Evolutionary conservation across 2,113 vertebrate species (phyloP).

Genomic region (Percina caprodes): DNA sequence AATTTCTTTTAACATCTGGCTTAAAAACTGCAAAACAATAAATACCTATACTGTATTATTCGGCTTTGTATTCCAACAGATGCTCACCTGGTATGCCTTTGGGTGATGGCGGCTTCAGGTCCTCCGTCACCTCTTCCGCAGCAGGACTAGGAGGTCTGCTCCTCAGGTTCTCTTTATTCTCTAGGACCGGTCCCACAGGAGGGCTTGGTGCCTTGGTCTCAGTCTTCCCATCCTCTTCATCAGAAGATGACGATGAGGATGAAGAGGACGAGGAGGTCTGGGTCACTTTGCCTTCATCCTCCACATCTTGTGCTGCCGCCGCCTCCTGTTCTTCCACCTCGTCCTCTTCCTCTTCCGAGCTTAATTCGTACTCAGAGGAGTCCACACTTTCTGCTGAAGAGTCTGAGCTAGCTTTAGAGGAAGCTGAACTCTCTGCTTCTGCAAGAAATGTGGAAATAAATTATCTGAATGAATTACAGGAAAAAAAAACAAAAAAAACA

Average conservation of each 20-base stretch:
- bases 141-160: conserved; percentile 64
- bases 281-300: conserved; percentile 51
- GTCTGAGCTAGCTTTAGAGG: conserved; percentile 86
- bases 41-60: not conserved
- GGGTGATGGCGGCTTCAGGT: conserved; percentile 68
- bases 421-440: conserved; percentile 84
- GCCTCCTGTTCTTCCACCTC: conserved; percentile 80
- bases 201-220: conserved; percentile 64
- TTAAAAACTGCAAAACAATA: not conserved
- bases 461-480: not conserved
- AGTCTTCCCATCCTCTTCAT: conserved; percentile 65
- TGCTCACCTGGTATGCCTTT: conserved; percentile 72
- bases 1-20: not conserved
- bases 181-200: conserved; percentile 26
- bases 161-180: conserved; percentile 56
- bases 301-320: conserved; percentile 24
- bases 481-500: not conserved
- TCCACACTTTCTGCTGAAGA: conserved; percentile 88
- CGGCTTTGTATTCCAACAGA: not conserved
- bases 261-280: conserved; percentile 75
- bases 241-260: conserved; percentile 71
- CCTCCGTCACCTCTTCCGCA: conserved; percentile 52
- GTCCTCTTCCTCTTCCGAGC: conserved; percentile 83
- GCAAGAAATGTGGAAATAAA: conserved; percentile 14
- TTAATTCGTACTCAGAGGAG: conserved; percentile 92